Percentiles rank a stretch among this genome's conserved stretches.
phyloP scores from a whole-genome alignment of 1,140 invertebrate species.

The Panonychus citri region DNA sequence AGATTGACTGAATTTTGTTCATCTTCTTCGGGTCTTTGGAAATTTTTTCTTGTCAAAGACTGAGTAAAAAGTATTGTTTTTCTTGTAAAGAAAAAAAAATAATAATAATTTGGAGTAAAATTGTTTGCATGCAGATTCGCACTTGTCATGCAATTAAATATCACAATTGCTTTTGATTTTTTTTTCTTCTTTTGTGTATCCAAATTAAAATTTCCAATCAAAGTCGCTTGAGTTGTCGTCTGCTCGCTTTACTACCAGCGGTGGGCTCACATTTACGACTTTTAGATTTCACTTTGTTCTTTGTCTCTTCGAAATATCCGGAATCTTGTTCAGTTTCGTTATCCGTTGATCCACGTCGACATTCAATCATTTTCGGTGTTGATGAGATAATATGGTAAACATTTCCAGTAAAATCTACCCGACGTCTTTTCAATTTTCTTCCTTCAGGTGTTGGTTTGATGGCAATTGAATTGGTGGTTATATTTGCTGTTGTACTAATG shows the following conservation, averaged over 20 bases:
- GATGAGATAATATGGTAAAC: too few species aligned
- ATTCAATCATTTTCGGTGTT: neutral
- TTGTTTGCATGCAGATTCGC: neutral
- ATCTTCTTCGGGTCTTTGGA: neutral
- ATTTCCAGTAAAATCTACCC: too few species aligned
- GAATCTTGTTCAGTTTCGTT: neutral
- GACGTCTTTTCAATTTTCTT: neutral
- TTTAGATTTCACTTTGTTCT: neutral
- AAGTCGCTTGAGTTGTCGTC: neutral
- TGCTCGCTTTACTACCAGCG: neutral
- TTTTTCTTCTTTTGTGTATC: neutral
- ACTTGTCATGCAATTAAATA: neutral
- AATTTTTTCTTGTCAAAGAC: too few species aligned
- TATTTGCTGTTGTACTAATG: neutral
- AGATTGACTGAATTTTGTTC: neutral
- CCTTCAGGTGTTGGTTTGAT: neutral
- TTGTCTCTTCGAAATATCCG: neutral
- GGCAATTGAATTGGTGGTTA: neutral
- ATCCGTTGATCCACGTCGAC: neutral
- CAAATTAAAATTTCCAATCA: neutral
- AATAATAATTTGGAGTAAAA: neutral
- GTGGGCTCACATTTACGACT: neutral
- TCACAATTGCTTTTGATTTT: neutral
- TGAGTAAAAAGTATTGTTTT: too few species aligned
- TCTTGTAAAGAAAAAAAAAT: too few species aligned